phyloP scores from a whole-genome alignment of 2,113 vertebrate species.

The Naja naja region DNA sequence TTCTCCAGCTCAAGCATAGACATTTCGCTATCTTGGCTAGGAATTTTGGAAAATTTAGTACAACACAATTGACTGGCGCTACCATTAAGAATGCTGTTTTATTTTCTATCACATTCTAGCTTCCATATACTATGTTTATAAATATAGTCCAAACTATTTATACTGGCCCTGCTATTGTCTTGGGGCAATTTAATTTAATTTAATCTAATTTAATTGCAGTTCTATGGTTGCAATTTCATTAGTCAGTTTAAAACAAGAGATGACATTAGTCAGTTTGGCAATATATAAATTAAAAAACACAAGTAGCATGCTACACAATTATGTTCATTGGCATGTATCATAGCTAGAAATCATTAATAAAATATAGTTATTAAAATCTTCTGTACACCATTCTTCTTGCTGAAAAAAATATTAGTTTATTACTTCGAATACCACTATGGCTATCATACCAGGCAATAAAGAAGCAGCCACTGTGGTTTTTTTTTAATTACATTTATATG shows the following conservation, averaged over 20 bases:
- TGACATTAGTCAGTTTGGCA: background rate
- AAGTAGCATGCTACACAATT: too few relatives aligned
- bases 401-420: background rate
- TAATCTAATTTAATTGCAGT: background rate
- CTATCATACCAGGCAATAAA: conserved; percentile 3
- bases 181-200: background rate
- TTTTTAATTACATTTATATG: too few relatives aligned
- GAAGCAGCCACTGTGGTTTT: background rate
- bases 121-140: background rate
- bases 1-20: background rate
- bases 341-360: background rate
- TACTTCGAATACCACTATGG: background rate
- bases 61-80: background rate
- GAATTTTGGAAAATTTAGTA: background rate
- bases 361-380: too few relatives aligned
- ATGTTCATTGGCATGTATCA: too few relatives aligned
- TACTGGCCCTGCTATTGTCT: background rate
- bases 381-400: background rate
- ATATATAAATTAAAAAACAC: background rate
- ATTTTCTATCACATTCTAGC: background rate
- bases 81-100: background rate
- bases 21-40: background rate
- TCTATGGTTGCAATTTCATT: background rate
- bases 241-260: too few relatives aligned
- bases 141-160: background rate